Base-by-base conservation (phyloP, 2,888 invertebrate genomes). In the Hirudinaria manillensis region DNA sequence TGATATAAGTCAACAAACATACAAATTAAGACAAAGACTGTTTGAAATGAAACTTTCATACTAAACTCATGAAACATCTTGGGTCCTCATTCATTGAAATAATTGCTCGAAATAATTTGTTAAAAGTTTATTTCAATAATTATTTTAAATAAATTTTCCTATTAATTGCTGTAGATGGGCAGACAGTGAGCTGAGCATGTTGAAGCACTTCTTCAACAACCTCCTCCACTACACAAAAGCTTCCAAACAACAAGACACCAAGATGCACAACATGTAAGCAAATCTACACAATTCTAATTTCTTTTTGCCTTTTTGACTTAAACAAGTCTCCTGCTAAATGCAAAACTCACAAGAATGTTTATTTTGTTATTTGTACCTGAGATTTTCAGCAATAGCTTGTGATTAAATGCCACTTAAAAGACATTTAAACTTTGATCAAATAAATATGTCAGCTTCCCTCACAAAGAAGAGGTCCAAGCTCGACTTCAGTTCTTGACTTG, bases 401-500 rank as follows among this genome's bases (percentile, higher is more conserved):
- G 29, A 61, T 13, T 13, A 7, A 24, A 61, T 61, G 3, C 61
- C 10, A 2, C 13, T 61, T 61, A 29, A 29, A 1, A 16, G 13
- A 24, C n/a, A n/a, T 4, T 61, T 61, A 61, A 61, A 13, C 21
- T 53, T 53, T 53, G 21, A n/a, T n/a, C n/a, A 21, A 19, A 53
- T 53, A 53, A 21, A 53, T 53, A 16, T 65, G 13, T 24, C 79
- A 84, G 84, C 72, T 84, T 83, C 79, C 80, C 81, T 74, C 83
- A 84, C 77, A 83, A 82, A 85, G 92, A 92, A 70, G 93, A 95
- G 85, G 90, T 96, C 74, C 94, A 94, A 82, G 94, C 94, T 74
- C 89, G 95, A 32, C 86, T 96, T 81, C 92, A 93, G 85, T 96
- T 96, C 87, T 88, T 96, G 74, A 92, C 94, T 3, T 93, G 94